Conservation (phyloP, 2,888 invertebrate genomes). For the Leptinotarsa tumamoca region DNA sequence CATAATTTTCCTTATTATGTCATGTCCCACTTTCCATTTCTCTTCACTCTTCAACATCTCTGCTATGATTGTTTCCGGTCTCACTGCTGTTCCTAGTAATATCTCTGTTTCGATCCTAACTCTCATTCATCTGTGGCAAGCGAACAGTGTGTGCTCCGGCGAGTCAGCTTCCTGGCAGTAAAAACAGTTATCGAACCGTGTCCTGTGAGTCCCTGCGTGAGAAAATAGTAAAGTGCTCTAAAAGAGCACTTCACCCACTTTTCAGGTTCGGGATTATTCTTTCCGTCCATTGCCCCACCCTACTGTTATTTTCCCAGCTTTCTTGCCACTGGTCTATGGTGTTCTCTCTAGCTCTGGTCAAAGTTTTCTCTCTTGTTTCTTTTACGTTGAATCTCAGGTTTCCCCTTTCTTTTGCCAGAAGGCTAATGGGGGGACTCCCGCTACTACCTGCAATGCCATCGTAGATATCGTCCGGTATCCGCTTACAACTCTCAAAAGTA, state of each 20-base stretch:
- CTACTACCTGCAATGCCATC: conserved; percentile 31
- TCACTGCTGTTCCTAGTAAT: not conserved
- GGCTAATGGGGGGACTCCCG: conserved; percentile 31
- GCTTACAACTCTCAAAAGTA: conserved; percentile 2
- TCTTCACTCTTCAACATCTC: no score
- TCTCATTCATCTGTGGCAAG: not conserved
- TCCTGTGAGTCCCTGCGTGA: not conserved
- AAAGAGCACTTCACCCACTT: not conserved
- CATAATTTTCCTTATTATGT: no score
- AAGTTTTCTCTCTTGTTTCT: not conserved
- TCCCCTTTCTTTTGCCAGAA: conserved; percentile 26
- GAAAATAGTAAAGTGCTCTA: not conserved
- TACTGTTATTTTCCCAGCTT: not conserved
- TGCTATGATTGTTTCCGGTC: no score
- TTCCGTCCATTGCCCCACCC: not conserved
- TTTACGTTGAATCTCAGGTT: not conserved
- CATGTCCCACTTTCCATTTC: no score
- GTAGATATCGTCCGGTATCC: conserved; percentile 33
- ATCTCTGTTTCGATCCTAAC: not conserved
- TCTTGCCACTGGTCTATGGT: not conserved
- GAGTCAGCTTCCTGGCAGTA: not conserved
- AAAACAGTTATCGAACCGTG: not conserved
- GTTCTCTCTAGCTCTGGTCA: not conserved
- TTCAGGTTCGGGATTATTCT: not conserved
- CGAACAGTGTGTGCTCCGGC: not conserved